Conservation (phyloP, 2,888 invertebrate genomes). For the Hypselothyrea guttata region DNA sequence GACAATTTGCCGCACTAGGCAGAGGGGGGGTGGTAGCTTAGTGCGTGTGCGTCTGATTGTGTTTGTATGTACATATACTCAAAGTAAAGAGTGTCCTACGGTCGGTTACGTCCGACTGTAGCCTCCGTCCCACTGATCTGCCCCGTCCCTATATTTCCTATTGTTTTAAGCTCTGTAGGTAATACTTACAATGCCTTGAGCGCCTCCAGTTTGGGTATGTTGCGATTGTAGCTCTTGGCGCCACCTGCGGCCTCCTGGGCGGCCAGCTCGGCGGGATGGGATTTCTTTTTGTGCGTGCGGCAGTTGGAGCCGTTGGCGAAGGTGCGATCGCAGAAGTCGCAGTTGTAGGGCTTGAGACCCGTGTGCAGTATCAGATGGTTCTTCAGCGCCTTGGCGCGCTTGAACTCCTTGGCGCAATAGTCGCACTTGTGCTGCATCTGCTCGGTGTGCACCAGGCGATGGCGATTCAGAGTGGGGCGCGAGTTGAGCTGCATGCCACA, state of each 20-base stretch:
- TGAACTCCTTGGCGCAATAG: slow-evolving; percentile 80
- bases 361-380: slow-evolving; percentile 82
- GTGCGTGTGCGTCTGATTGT: too few species aligned
- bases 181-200: slow-evolving; percentile 79
- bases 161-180: too few species aligned
- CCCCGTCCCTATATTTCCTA: too few species aligned
- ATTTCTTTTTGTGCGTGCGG: slow-evolving; percentile 81
- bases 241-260: slow-evolving; percentile 81
- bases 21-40: too few species aligned
- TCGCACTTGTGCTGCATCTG: slow-evolving; percentile 81
- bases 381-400: slow-evolving; percentile 81
- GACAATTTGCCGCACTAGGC: too few species aligned
- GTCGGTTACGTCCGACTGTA: too few species aligned
- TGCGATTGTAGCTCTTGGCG: slow-evolving; percentile 75
- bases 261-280: slow-evolving; percentile 81
- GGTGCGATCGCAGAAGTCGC: slow-evolving; percentile 82
- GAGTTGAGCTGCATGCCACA: slow-evolving; percentile 80
- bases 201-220: slow-evolving; percentile 81
- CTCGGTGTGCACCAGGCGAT: slow-evolving; percentile 80
- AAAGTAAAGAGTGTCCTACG: too few species aligned
- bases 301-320: slow-evolving; percentile 82
- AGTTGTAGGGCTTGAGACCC: slow-evolving; percentile 81
- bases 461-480: slow-evolving; percentile 76
- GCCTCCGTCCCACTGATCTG: too few species aligned
- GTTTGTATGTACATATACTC: too few species aligned